These are phyloP conservation scores for Mechanitis mazaeus DNA, from an alignment of 2,888 invertebrate genomes.

Conservation along the genomic window DNA sequence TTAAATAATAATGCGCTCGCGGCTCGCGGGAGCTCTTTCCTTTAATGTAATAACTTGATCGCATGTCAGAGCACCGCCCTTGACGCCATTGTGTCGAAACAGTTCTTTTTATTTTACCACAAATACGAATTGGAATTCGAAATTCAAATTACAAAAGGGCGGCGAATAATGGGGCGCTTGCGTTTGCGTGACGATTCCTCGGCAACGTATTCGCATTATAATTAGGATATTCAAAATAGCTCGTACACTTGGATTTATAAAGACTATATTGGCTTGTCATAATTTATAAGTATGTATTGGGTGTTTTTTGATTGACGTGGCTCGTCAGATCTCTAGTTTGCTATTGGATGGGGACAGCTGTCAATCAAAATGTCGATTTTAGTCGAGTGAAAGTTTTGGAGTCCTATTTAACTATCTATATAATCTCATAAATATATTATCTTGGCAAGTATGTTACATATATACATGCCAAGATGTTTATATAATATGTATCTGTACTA, in stretches of 20 bases:
- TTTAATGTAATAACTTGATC: constrained; percentile 78
- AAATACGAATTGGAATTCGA: constrained; percentile 76
- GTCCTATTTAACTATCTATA: neutral
- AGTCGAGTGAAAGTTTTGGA: neutral
- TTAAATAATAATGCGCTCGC: constrained; percentile 58
- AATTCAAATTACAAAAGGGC: constrained; percentile 77
- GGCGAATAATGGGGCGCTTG: constrained; percentile 76
- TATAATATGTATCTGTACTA: too few species aligned
- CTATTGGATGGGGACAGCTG: constrained; percentile 87
- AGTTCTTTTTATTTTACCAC: constrained; percentile 75
- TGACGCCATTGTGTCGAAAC: constrained; percentile 77
- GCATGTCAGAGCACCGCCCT: constrained; percentile 77
- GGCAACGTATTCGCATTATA: constrained; percentile 49
- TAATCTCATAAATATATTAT: neutral
- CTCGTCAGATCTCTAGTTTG: constrained; percentile 85
- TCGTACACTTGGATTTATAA: constrained; percentile 40
- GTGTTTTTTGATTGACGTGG: constrained; percentile 82
- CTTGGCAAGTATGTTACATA: neutral
- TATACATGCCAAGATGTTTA: too few species aligned
- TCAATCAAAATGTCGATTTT: constrained; percentile 79
- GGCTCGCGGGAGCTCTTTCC: constrained; percentile 68
- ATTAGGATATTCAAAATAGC: constrained; percentile 40
- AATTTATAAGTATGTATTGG: constrained; percentile 47
- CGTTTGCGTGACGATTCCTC: constrained; percentile 68
- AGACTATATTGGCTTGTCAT: constrained; percentile 40